These are phyloP conservation scores for Phalanger gymnotis DNA, from an alignment of 2,797 vertebrate genomes.

Conservation along the genomic window DNA sequence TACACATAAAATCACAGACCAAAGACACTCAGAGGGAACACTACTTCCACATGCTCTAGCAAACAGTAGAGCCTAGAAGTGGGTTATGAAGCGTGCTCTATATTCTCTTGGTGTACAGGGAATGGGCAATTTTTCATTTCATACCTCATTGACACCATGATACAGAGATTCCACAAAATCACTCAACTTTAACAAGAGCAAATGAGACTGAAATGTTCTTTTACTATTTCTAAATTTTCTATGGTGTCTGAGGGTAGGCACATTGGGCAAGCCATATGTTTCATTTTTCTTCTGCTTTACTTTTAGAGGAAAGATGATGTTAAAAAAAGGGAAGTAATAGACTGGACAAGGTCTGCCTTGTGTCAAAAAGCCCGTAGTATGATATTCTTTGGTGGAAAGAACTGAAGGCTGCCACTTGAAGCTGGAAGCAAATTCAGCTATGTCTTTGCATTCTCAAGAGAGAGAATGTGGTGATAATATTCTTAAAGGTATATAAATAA, in stretches of 20 bases:
- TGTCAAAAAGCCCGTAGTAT: slow-evolving; percentile 22
- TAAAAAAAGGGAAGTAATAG: background rate
- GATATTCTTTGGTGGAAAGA: slow-evolving; percentile 3
- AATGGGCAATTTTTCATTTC: slow-evolving; percentile 62
- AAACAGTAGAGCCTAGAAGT: slow-evolving; percentile 7
- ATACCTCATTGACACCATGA: slow-evolving; percentile 60
- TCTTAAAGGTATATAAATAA: background rate
- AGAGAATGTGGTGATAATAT: background rate
- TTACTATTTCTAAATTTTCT: slow-evolving; percentile 31
- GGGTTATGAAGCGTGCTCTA: slow-evolving; percentile 41
- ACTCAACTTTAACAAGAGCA: slow-evolving; percentile 58
- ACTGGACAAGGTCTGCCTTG: background rate
- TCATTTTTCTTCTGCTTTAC: slow-evolving; percentile 16
- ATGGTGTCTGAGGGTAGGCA: background rate
- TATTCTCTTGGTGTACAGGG: slow-evolving; percentile 47
- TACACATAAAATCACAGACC: background rate
- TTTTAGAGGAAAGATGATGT: slow-evolving; percentile 47
- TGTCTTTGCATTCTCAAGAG: background rate
- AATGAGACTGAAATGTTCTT: slow-evolving; percentile 48
- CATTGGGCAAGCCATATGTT: background rate
- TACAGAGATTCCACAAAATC: slow-evolving; percentile 46
- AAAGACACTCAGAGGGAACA: slow-evolving; percentile 17
- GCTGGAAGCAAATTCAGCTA: slow-evolving; percentile 19
- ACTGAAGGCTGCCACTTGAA: slow-evolving; percentile 3
- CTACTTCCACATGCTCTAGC: background rate